These are phyloP conservation scores for Chiloscyllium punctatum DNA, from an alignment of 2,797 vertebrate species.

Conservation along the genomic window DNA sequence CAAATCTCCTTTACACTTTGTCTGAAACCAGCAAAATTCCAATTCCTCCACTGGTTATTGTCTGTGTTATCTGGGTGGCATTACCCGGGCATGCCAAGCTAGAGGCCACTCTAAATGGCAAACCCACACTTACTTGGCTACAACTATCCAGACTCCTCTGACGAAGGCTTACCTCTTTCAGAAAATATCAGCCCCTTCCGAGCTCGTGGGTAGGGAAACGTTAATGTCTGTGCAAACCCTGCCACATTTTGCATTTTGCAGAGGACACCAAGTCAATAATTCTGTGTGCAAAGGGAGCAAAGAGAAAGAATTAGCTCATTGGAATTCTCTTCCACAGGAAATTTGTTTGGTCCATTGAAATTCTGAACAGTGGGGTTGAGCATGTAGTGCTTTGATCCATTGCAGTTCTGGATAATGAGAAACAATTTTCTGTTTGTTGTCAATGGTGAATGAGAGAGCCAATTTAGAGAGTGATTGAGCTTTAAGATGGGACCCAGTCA, in stretches of 20 bases:
- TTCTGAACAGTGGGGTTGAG: not conserved
- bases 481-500: not conserved
- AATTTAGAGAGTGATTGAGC: not conserved
- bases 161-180: not conserved
- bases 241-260: not conserved
- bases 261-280: not conserved
- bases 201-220: not conserved
- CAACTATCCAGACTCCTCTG: no score
- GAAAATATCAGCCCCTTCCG: not conserved
- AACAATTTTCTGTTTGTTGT: not conserved
- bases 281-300: not conserved
- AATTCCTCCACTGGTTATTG: not conserved
- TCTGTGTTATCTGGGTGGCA: not conserved
- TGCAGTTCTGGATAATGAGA: constrained; percentile 3
- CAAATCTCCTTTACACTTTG: not conserved
- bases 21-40: not conserved
- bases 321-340: not conserved
- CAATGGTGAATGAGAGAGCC: not conserved
- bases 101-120: no score
- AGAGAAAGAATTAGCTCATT: not conserved
- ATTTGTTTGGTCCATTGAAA: not conserved
- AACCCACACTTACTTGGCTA: not conserved
- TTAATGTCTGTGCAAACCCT: not conserved
- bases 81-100: not conserved
- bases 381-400: not conserved